Conservation (phyloP, 2,888 invertebrate species). For the Hemicrepidius hirtus region DNA sequence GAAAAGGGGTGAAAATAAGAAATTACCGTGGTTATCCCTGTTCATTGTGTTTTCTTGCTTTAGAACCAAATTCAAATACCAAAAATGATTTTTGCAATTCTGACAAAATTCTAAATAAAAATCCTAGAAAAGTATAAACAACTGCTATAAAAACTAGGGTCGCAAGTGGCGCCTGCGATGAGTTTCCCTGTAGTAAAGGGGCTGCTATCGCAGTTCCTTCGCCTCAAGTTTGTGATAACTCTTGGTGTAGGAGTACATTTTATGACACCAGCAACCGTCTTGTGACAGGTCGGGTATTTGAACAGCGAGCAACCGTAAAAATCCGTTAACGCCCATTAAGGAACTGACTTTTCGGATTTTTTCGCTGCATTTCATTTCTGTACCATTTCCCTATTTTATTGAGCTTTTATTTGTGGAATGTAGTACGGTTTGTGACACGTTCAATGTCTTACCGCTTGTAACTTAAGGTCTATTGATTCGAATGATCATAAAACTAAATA, state of each 20-base stretch:
- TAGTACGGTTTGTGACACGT: constrained; percentile 16
- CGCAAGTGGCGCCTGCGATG: constrained; percentile 49
- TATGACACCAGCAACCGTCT: constrained; percentile 51
- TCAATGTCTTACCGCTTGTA: constrained; percentile 9
- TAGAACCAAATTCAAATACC: background rate
- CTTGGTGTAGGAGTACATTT: constrained; percentile 42
- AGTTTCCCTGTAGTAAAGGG: constrained; percentile 38
- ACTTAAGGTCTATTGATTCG: constrained; percentile 28
- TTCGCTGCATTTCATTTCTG: constrained; percentile 33
- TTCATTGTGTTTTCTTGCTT: background rate
- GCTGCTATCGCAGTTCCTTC: constrained; percentile 26
- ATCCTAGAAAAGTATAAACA: constrained; percentile 46
- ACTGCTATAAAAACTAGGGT: constrained; percentile 42
- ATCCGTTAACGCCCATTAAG: constrained; percentile 39
- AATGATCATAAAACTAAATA: constrained; percentile 33
- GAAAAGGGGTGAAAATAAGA: background rate
- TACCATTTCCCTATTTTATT: constrained; percentile 25
- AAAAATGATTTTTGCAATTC: constrained; percentile 2
- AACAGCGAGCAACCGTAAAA: constrained; percentile 38
- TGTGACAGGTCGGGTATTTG: constrained; percentile 52
- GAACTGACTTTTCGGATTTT: constrained; percentile 38
- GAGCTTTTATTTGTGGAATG: constrained; percentile 24
- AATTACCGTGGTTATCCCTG: constrained; percentile 7
- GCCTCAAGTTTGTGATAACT: constrained; percentile 29
- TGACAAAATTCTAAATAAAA: constrained; percentile 3